Base-by-base conservation (phyloP, 1,140 invertebrate genomes). In the Heterodera schachtii region DNA sequence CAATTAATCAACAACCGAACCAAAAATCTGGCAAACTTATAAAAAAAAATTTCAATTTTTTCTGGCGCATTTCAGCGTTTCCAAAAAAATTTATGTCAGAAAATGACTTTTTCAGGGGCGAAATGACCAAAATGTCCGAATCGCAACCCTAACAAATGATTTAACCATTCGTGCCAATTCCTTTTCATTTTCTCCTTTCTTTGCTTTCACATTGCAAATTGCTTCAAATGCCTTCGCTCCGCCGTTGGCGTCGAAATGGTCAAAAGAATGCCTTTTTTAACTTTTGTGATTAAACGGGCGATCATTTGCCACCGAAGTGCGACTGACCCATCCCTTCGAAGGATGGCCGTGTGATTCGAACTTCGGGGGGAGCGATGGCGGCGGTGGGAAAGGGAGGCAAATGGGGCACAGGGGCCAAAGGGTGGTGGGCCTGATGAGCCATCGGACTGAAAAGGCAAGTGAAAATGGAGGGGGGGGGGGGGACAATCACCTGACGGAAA, bases 341-440 rank as follows among this genome's bases (percentile, higher is more conserved):
- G 41, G 69, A 71, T 41, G 69, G 69, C 31, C 69, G 9, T 41
- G 69, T 71, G 19, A 71, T 71, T n/a, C 69, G 69, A 11, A 71
- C 75, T 77, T 66, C 44, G 44, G 66, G 66, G 44, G 75, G 66
- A 66, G 57, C 8, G 52, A 41, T 66, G n/a, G 76, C 9, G 46
- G 31, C 46, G 57, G 57, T 43, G 46, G 46, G 57, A n/a, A 78
- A 66, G 16, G 77, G 57, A 13, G 57, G 44, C n/a, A 21, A 46
- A 9, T 11, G 21, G 8, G 76, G 31, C 4, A 44, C 19, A 41
- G 75, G 41, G 31, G 11, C 47, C 31, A 9, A 19, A 19, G 6
- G 44, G 66, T 43, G 11, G 21, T 78, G 44, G 57, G 77, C 64
- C 49, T 78, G 77, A 47, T 70, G 77, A 9, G 64, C 77, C 77